Evolutionary conservation across 1,140 invertebrate genomes (phyloP), one percentile per base, ranked within the genome.

Genomic region (Watersipora subatra): DNA sequence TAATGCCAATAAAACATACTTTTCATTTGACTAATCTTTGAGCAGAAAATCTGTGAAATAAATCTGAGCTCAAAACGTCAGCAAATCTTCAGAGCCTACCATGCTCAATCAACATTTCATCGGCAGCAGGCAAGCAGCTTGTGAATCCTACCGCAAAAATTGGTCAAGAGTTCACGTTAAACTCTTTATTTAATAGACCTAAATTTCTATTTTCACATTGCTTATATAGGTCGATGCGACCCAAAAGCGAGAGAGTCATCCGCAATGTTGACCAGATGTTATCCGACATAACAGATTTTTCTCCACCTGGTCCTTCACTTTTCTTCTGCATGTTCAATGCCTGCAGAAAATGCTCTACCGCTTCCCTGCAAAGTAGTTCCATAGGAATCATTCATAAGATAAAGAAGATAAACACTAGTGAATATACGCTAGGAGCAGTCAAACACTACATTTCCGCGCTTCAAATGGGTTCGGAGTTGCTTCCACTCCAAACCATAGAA

Each of bases 211-310:
- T 84, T 80, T 92, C 88, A 72, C 92, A 85, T 63, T 85, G 83
- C 67, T 85, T 83, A 69, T 87, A 85, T 27, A 95, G 82, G 73
- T 95, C 88, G 71, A 85, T 84, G 74, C 88, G 86, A 68, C 91
- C 88, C 84, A 95, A 87, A 46, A 95, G 81, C 19, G 90, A 88
- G 28, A 95, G 81, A 56, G 93, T 90, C 84, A 95, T 90, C 76
- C 91, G 85, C 29, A 98, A 81, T 0, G 91, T 96, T 26, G 87
- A 88, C 94, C 95, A 98, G 79, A 98, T 95, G 28, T 89, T 90
- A 68, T 91, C 88, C 0, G 92, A 96, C 88, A 93, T 92, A 12
- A 71, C 69, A 27, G 67, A 65, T 83, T 69, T 22, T 64, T 75
- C 80, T 28, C 74, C 76, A 57, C 73, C 82, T 66, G 72, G 78